phyloP scores from a whole-genome alignment of 1,140 invertebrate genomes.

The Tetramorium alpestre region DNA sequence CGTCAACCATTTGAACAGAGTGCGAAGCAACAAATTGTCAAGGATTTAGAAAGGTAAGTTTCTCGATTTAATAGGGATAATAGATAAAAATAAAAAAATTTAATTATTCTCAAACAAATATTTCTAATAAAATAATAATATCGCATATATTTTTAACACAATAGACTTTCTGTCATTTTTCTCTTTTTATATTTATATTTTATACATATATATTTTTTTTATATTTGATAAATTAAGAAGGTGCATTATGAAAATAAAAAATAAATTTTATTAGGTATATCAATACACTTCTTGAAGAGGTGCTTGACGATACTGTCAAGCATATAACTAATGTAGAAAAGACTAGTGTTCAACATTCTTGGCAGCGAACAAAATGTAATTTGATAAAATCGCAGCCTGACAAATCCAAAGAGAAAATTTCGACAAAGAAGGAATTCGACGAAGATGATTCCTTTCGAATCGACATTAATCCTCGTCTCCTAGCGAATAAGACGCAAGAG shows the following conservation, averaged over 20 bases:
- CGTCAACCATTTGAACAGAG: slow-evolving; percentile 67
- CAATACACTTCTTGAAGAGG: slow-evolving; percentile 78
- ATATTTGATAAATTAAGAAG: background rate
- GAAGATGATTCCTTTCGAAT: background rate
- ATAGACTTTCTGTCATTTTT: too few relatives aligned
- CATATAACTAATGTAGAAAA: slow-evolving; percentile 65
- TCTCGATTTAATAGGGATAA: background rate
- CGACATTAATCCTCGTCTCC: background rate
- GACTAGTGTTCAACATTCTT: background rate
- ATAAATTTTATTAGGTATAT: slow-evolving; percentile 71
- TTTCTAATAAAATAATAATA: background rate
- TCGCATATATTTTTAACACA: background rate
- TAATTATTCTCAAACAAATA: background rate
- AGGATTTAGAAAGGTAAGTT: slow-evolving; percentile 75
- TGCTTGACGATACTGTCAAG: slow-evolving; percentile 79
- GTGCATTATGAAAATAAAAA: background rate
- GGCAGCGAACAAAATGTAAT: slow-evolving; percentile 28
- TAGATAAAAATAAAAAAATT: background rate
- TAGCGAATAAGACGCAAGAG: background rate
- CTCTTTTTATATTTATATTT: too few relatives aligned
- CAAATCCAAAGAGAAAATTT: slow-evolving; percentile 4
- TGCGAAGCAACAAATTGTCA: slow-evolving; percentile 79
- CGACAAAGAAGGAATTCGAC: background rate
- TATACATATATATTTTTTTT: too few relatives aligned
- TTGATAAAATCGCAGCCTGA: slow-evolving; percentile 1